A percentile compares a stretch with the other conserved stretches of the same genome.
Conservation (phyloP, 2,797 vertebrate genomes). For the Anguilla megastoma region DNA sequence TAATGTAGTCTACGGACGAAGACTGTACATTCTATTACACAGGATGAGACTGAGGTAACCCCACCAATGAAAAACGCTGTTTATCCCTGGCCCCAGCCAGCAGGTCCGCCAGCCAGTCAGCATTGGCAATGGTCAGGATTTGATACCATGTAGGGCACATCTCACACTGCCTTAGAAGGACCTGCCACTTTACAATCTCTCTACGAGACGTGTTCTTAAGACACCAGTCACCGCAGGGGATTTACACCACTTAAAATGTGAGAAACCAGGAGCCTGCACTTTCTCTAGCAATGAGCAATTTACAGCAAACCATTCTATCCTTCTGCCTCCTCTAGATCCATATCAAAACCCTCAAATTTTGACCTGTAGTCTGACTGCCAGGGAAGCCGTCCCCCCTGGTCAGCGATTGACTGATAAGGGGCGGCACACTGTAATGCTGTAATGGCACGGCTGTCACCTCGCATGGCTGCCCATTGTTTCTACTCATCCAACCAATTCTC, state of each 20-base stretch:
- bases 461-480: not conserved
- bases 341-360: not conserved
- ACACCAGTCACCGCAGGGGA: not conserved
- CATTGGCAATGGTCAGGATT: not conserved
- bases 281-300: not conserved
- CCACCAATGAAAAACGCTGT: not conserved
- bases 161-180: not conserved
- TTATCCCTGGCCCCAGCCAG: not conserved
- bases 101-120: not conserved
- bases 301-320: not conserved
- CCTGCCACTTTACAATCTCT: not conserved
- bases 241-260: not conserved
- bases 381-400: not conserved
- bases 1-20: not conserved
- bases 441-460: conserved; percentile 1
- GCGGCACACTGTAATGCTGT: not conserved
- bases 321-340: not conserved
- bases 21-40: not conserved
- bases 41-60: not conserved
- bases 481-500: conserved; percentile 28
- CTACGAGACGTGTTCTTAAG: not conserved
- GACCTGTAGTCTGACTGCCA: not conserved
- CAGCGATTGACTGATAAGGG: not conserved
- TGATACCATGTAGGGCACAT: not conserved
- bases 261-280: not conserved